Evolutionary conservation across 2,888 invertebrate species (phyloP).

Genomic region (Lasioglossum oenotherae): DNA sequence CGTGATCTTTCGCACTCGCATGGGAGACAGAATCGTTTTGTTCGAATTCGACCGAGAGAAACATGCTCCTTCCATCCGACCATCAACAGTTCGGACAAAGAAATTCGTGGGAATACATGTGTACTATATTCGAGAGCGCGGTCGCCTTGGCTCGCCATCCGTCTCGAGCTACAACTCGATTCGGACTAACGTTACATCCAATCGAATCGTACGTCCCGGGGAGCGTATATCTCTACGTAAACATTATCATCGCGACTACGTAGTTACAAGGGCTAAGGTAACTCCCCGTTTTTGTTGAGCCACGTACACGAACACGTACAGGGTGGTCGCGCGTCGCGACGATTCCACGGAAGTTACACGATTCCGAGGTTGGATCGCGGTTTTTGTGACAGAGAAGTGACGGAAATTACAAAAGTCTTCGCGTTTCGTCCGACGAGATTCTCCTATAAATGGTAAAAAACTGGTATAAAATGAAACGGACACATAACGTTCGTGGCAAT

Average conservation of each 20-base stretch:
- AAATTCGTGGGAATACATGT: background rate
- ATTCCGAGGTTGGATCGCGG: slow-evolving; percentile 66
- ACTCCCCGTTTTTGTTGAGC: slow-evolving; percentile 53
- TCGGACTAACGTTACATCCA: slow-evolving; percentile 43
- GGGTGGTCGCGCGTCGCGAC: slow-evolving; percentile 38
- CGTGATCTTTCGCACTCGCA: background rate
- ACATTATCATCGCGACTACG: slow-evolving; percentile 60
- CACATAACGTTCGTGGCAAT: slow-evolving; percentile 58
- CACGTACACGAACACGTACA: slow-evolving; percentile 67
- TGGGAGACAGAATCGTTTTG: slow-evolving; percentile 13
- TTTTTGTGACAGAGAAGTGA: slow-evolving; percentile 36
- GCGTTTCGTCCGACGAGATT: slow-evolving; percentile 56
- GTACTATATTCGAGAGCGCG: background rate
- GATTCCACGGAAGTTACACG: slow-evolving; percentile 59
- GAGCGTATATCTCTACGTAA: slow-evolving; percentile 49
- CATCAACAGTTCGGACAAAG: too few relatives aligned
- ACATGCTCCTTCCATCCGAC: background rate
- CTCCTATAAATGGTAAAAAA: slow-evolving; percentile 69
- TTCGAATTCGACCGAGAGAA: background rate
- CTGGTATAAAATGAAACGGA: slow-evolving; percentile 68
- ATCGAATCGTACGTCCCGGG: slow-evolving; percentile 59
- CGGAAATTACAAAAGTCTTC: slow-evolving; percentile 66
- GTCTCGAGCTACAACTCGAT: slow-evolving; percentile 31
- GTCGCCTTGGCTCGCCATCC: slow-evolving; percentile 45
- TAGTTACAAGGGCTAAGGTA: slow-evolving; percentile 43